phyloP scores from a whole-genome alignment of 1,140 invertebrate species.

The Frieseomelitta varia region DNA sequence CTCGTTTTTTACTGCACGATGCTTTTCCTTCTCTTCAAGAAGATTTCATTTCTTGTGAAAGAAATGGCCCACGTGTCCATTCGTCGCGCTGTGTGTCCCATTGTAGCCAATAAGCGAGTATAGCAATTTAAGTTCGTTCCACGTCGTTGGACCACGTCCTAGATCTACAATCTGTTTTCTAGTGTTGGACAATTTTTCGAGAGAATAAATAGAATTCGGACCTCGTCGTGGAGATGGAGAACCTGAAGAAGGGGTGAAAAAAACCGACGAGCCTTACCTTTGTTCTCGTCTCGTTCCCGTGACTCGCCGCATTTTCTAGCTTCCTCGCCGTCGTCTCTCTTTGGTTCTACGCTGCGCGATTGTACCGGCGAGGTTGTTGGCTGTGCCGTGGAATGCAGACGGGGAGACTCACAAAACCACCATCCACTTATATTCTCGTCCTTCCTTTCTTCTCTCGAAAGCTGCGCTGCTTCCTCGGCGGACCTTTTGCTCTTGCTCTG shows the following conservation, averaged over 20 bases:
- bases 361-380: constrained; percentile 69
- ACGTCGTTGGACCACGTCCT: rapidly evolving
- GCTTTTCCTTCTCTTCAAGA: too few species aligned
- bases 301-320: not conserved
- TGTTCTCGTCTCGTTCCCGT: not conserved
- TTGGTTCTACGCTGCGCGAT: not conserved
- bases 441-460: constrained; percentile 56
- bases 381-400: constrained; percentile 73
- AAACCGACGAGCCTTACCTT: not conserved
- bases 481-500: constrained; percentile 7
- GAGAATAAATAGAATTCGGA: not conserved
- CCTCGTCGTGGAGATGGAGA: not conserved
- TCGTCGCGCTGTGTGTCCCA: too few species aligned
- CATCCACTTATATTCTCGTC: constrained; percentile 56
- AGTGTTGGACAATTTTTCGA: not conserved
- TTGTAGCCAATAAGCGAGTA: too few species aligned
- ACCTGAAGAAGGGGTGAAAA: too few species aligned
- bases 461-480: constrained; percentile 18
- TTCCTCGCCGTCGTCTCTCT: not conserved
- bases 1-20: too few species aligned
- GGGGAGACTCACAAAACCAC: constrained; percentile 68
- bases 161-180: not conserved
- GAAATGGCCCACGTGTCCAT: too few species aligned
- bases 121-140: not conserved
- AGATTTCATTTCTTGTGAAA: too few species aligned